Evolutionary conservation across 37 sponge, comb jelly and placozoan genomes (phyloP).

Genomic region (Geodia barretti): DNA sequence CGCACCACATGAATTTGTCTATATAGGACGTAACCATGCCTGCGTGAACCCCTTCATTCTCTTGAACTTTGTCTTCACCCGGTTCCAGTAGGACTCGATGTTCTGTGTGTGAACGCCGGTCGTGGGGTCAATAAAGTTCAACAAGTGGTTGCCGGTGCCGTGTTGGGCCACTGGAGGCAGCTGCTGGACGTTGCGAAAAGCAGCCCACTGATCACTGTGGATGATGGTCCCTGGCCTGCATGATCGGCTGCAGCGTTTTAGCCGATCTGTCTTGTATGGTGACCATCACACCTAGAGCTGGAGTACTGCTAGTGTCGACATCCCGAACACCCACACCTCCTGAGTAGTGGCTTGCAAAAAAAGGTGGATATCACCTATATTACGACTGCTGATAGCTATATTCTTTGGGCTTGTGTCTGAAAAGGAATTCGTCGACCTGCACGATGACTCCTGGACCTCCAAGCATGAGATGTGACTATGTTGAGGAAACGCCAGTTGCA

Average conservation of each 20-base stretch:
- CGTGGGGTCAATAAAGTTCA: constrained; percentile 40
- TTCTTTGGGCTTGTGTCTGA: constrained; percentile 54
- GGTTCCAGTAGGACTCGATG: background rate
- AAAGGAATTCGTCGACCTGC: constrained; percentile 57
- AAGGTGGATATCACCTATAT: too few relatives aligned
- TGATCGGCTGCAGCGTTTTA: constrained; percentile 67
- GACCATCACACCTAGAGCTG: constrained; percentile 65
- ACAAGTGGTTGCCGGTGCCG: constrained; percentile 15
- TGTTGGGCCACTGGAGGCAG: too few relatives aligned
- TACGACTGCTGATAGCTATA: background rate
- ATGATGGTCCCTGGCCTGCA: background rate
- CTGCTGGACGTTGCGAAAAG: background rate
- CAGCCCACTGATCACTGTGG: background rate
- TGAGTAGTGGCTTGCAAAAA: constrained; percentile 35
- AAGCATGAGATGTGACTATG: background rate
- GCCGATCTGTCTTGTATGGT: constrained; percentile 34
- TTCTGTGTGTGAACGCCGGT: background rate
- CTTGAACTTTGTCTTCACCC: constrained; percentile 55
- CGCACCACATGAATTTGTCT: constrained; percentile 81
- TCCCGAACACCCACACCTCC: constrained; percentile 74
- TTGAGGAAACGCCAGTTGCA: constrained; percentile 37
- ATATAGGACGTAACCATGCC: constrained; percentile 45
- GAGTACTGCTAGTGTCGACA: constrained; percentile 39
- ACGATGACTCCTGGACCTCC: constrained; percentile 44
- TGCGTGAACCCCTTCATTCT: constrained; percentile 50